These are phyloP conservation scores for Microplitis mediator DNA, from an alignment of 1,140 invertebrate genomes.

Conservation along the genomic window DNA sequence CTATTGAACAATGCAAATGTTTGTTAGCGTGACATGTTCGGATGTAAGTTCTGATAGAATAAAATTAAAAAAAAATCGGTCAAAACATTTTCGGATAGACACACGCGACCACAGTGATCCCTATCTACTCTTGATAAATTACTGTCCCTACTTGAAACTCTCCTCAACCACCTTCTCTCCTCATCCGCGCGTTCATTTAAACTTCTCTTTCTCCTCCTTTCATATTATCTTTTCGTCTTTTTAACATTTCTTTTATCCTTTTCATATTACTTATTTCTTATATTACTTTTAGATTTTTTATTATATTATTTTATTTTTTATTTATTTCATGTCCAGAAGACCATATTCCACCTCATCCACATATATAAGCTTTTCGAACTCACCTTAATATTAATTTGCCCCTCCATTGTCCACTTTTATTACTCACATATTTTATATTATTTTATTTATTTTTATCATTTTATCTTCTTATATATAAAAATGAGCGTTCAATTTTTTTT, in stretches of 20 bases:
- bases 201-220: background rate
- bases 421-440: slow-evolving; percentile 55
- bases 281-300: background rate
- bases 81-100: slow-evolving; percentile 50
- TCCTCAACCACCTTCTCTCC: slow-evolving; percentile 25
- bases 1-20: too few relatives aligned
- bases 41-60: too few relatives aligned
- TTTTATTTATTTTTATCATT: slow-evolving; percentile 41
- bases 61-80: slow-evolving; percentile 35
- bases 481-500: background rate
- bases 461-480: slow-evolving; percentile 15
- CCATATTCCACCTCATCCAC: slow-evolving; percentile 11
- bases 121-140: slow-evolving; percentile 61
- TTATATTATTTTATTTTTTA: background rate
- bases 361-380: slow-evolving; percentile 37
- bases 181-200: slow-evolving; percentile 15
- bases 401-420: slow-evolving; percentile 59
- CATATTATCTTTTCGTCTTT: slow-evolving; percentile 27
- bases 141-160: slow-evolving; percentile 52
- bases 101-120: slow-evolving; percentile 59
- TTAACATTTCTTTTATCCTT: slow-evolving; percentile 25
- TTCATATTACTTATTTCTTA: slow-evolving; percentile 14
- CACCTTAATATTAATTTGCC: slow-evolving; percentile 60
- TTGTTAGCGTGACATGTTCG: too few relatives aligned
- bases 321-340: background rate